Evolutionary conservation across 1,140 invertebrate genomes (phyloP).

Genomic region (Hylyphantes graminicola): DNA sequence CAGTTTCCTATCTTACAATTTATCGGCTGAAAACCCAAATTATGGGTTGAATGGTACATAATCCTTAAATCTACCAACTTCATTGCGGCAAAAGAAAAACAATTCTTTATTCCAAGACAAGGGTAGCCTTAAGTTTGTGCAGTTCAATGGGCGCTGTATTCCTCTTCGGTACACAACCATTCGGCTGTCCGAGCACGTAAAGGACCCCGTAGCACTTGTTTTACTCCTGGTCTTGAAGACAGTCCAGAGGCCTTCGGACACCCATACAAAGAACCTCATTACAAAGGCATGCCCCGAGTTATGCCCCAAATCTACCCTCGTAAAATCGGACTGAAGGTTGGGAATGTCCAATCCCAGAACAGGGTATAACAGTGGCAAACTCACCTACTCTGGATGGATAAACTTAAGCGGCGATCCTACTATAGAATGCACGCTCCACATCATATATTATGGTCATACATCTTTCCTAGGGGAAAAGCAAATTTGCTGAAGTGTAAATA

Average conservation of each 20-base stretch:
- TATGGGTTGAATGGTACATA: too few relatives aligned
- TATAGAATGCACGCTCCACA: too few relatives aligned
- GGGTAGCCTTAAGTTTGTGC: too few relatives aligned
- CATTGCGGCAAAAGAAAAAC: too few relatives aligned
- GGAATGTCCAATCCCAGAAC: slow-evolving; percentile 35
- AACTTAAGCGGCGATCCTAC: background rate
- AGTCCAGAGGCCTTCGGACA: slow-evolving; percentile 29
- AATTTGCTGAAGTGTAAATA: too few relatives aligned
- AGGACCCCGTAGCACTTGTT: slow-evolving; percentile 52
- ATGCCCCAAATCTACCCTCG: slow-evolving; percentile 51
- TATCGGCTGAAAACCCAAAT: too few relatives aligned
- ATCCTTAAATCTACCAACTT: too few relatives aligned
- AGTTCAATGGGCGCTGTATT: too few relatives aligned
- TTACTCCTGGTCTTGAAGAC: slow-evolving; percentile 35
- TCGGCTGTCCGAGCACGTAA: slow-evolving; percentile 57
- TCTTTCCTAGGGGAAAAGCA: too few relatives aligned
- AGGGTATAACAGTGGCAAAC: background rate
- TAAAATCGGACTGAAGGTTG: slow-evolving; percentile 40
- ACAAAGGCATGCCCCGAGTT: slow-evolving; percentile 45
- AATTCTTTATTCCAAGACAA: too few relatives aligned
- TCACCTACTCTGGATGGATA: background rate
- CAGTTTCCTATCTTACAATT: too few relatives aligned
- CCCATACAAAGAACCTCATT: slow-evolving; percentile 59
- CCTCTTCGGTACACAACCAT: slow-evolving; percentile 15
- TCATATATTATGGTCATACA: too few relatives aligned